These are phyloP conservation scores for Forbesichthys papilliferus DNA, from an alignment of 2,113 vertebrate genomes.

Conservation along the genomic window DNA sequence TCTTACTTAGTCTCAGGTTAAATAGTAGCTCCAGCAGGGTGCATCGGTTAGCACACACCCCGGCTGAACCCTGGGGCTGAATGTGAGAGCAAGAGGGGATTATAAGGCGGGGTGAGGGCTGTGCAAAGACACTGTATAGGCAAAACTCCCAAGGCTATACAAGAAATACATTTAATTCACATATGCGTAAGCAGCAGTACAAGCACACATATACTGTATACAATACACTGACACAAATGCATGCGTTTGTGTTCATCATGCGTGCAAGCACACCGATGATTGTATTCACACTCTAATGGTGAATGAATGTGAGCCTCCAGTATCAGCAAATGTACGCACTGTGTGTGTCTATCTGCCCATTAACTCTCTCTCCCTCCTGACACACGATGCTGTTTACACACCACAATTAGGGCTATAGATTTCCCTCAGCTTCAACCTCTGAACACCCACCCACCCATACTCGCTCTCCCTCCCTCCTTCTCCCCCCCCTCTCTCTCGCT, in stretches of 20 bases:
- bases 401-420: constrained; percentile 36
- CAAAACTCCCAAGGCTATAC: constrained; percentile 11
- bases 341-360: constrained; percentile 28
- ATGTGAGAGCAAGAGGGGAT: no score
- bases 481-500: not conserved
- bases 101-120: not conserved
- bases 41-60: no score
- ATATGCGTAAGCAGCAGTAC: not conserved
- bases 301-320: constrained; percentile 30
- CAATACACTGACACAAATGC: not conserved
- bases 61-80: no score
- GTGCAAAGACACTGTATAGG: not conserved
- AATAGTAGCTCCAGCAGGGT: not conserved
- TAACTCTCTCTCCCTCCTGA: constrained; percentile 26
- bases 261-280: constrained; percentile 9
- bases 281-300: constrained; percentile 23
- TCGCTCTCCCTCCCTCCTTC: not conserved
- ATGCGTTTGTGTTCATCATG: not conserved
- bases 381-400: constrained; percentile 43
- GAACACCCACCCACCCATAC: constrained; percentile 1
- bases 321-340: constrained; percentile 10
- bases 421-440: constrained; percentile 18
- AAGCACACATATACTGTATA: no score
- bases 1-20: constrained; percentile 1
- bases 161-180: not conserved